These are phyloP conservation scores for Mythimna ferrago DNA, from an alignment of 2,888 invertebrate genomes.

Conservation along the genomic window DNA sequence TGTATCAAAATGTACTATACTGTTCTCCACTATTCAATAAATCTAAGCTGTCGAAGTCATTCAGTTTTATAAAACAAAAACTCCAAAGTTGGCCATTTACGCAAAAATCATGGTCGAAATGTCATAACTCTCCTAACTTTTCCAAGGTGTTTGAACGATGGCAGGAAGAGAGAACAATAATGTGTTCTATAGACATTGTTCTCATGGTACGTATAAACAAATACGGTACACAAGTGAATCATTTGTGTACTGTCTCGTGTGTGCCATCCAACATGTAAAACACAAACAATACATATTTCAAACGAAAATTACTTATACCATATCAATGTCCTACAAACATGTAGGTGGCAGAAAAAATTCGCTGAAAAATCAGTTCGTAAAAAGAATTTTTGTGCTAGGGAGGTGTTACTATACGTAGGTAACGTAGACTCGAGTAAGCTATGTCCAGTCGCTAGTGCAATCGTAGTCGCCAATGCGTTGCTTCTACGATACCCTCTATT, in stretches of 20 bases:
- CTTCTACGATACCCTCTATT: too few relatives aligned
- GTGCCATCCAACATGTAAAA: neutral
- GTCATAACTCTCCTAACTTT: neutral
- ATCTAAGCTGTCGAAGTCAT: too few relatives aligned
- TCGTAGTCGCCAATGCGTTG: neutral
- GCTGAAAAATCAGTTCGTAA: neutral
- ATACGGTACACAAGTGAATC: conserved; percentile 1
- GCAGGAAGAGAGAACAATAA: neutral
- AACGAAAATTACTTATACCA: conserved; percentile 1
- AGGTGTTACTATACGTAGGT: too few relatives aligned
- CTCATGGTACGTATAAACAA: neutral
- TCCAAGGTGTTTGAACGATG: neutral
- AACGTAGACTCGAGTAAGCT: neutral
- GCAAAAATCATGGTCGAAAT: too few relatives aligned
- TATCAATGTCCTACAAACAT: neutral
- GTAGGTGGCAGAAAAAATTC: neutral
- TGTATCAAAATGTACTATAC: too few relatives aligned
- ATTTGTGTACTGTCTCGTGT: conserved; percentile 1
- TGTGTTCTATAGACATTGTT: neutral
- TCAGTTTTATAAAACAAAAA: too few relatives aligned
- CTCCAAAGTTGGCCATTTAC: too few relatives aligned
- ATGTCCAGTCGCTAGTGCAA: neutral
- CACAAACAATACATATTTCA: conserved; percentile 2
- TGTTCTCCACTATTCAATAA: too few relatives aligned
- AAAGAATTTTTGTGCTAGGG: neutral